These are phyloP conservation scores for Ostrea denselamellosa DNA, from an alignment of 1,140 invertebrate genomes.

Conservation along the genomic window DNA sequence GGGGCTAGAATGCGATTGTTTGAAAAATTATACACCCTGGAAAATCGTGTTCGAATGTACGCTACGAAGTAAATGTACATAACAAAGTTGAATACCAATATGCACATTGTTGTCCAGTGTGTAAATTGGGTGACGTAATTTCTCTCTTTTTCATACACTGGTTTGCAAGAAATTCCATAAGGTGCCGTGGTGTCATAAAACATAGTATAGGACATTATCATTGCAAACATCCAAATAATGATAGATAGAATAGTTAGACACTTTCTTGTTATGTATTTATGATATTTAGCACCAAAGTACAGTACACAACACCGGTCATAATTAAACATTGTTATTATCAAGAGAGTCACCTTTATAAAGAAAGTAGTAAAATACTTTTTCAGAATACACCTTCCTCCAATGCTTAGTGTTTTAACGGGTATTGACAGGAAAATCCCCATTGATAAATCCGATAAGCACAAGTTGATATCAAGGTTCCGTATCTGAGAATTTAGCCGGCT, in stretches of 20 bases:
- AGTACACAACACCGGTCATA: neutral
- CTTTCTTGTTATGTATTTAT: neutral
- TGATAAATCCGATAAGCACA: constrained; percentile 10
- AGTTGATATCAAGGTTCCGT: neutral
- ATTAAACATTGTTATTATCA: neutral
- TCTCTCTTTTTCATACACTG: neutral
- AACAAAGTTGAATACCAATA: neutral
- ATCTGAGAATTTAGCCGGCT: constrained; percentile 5
- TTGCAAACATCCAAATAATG: neutral
- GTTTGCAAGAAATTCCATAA: neutral
- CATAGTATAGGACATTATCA: neutral
- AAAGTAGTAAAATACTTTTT: constrained; percentile 2
- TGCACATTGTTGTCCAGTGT: neutral
- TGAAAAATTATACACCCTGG: neutral
- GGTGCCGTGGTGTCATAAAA: neutral
- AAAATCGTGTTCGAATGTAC: neutral
- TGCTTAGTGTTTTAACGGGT: neutral
- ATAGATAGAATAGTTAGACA: neutral
- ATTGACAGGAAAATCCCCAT: neutral
- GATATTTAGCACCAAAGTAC: neutral
- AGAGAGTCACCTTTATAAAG: neutral
- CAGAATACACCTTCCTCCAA: neutral
- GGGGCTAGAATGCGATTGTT: neutral
- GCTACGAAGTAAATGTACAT: neutral
- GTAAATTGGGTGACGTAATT: neutral